Evolutionary conservation across 2,797 vertebrate species (phyloP), one percentile per base, ranked within the genome.

Genomic region (Knipowitschia caucasica): DNA sequence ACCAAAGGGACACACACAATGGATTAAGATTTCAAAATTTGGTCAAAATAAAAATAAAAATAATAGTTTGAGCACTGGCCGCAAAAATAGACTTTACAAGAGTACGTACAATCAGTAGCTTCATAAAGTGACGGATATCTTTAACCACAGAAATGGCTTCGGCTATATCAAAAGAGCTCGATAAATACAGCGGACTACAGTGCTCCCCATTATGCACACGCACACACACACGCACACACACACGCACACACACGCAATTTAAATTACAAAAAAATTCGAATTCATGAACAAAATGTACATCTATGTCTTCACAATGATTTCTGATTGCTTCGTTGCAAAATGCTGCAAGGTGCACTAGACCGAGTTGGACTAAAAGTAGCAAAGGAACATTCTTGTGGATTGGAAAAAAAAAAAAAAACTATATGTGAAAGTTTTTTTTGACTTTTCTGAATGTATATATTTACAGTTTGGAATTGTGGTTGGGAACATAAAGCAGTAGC

Each of bases 21-120:
- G 36, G 50, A 57, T 47, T 35, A 59, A 25, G 36, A 57, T 63
- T 64, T 50, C 61, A n/a, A n/a, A 7, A 77, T 86, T 88, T 89
- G 82, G 78, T 87, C 79, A 7, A 42, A 38, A 39, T 20, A 9
- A 38, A 44, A 68, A 50, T 52, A 69, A 64, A 33, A 69, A 69
- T 39, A 36, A 78, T 15, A 45, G 10, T 23, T 29, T 3, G 53
- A 69, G 55, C 31, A 57, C 61, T 39, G 67, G 61, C 61, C 45
- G 51, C 62, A 2, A 67, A 79, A 63, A 67, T 4, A 67, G 75
- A 62, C 25, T 53, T 64, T 64, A 72, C 53, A 81, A 78, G 80
- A 69, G 55, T 87, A 89, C 84, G 55, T 87, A 89, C 84, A 89
- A 89, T 90, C 81, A 87, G 80, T 83, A 83, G 77, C 79, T 83